Evolutionary conservation across 2,797 vertebrate genomes (phyloP), one percentile per base, ranked within the genome.

Genomic region (Myotis daubentonii): DNA sequence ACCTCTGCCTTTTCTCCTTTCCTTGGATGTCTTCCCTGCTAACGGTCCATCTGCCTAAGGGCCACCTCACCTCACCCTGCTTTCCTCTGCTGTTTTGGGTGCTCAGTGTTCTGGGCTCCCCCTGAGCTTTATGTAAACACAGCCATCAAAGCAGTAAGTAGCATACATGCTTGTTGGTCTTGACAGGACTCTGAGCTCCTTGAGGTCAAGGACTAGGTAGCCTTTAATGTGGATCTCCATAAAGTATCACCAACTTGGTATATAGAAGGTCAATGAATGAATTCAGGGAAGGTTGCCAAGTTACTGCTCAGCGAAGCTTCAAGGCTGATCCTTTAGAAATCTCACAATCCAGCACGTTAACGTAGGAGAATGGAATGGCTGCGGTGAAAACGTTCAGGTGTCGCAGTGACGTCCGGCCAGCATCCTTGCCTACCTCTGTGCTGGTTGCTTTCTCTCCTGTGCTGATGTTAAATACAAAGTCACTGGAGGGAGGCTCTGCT

Each of bases 1-100:
- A 41, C 12, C 23, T 89, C n/a, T 92, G 47, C 38, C 75, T 93
- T 76, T 76, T 51, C 36, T 36, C 75, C 76, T 70, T 89, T 92
- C 44, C 51, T 71, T 33, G 41, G 62, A 33, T 33, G 36, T 36
- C 53, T 15, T 80, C 10, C 12, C 70, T 87, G 84, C 12, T 30
- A 41, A 55, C 19, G 22, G 19, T 75, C 28, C n/a, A 38, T 87
- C n/a, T 47, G 55, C 22, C n/a, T 9, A 17, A 44, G 49, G 62
- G 10, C 75, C 10, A 30, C 15, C 8, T 91, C 47, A 30, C 60
- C 28, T 15, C 12, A 62, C 12, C 13, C 60, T 62, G 1, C 60
- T 62, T 80, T 89, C 41, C 86, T 86, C 47, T 89, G 4, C 78
- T 66, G 47, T 60, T 60, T 80, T 71, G 71, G 22, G 38, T 23